Conservation (phyloP, 2,888 invertebrate genomes). For the Pseudanteris insignis region DNA sequence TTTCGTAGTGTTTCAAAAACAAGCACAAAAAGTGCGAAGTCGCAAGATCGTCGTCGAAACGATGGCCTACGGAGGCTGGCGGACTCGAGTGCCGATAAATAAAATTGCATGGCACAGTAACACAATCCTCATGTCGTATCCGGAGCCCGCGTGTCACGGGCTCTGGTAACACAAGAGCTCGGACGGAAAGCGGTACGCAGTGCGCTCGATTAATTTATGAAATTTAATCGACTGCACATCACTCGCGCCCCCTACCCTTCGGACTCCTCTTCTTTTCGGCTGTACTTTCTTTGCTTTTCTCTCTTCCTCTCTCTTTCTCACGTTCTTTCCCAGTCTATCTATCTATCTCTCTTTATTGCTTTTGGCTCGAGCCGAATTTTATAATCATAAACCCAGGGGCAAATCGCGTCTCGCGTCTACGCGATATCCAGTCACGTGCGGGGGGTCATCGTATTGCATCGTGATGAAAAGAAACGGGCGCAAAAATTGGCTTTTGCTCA, state of each 20-base stretch:
- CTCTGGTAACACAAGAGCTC: constrained; percentile 50
- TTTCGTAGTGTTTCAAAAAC: constrained; percentile 1
- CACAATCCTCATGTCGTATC: constrained; percentile 43
- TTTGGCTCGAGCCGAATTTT: too few relatives aligned
- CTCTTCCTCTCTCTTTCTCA: too few relatives aligned
- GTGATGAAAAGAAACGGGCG: constrained; percentile 8
- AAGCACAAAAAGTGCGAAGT: constrained; percentile 24
- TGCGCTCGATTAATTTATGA: constrained; percentile 58
- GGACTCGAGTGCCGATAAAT: constrained; percentile 44
- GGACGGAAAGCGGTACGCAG: constrained; percentile 47
- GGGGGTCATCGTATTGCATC: constrained; percentile 35
- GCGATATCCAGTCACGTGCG: constrained; percentile 41
- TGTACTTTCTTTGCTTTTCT: too few relatives aligned
- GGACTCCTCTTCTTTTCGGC: too few relatives aligned
- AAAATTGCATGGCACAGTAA: constrained; percentile 45
- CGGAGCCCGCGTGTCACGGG: constrained; percentile 36
- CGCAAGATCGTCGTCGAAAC: constrained; percentile 18
- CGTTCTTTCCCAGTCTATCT: too few relatives aligned
- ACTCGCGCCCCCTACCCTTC: constrained; percentile 12
- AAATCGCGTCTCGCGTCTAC: constrained; percentile 14
- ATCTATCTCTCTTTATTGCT: too few relatives aligned
- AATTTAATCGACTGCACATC: constrained; percentile 58
- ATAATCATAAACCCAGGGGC: constrained; percentile 10
- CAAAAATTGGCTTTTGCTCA: constrained; percentile 2
- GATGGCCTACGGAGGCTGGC: constrained; percentile 13